Conservation (phyloP, 2,797 vertebrate genomes). For the Salarias fasciatus region DNA sequence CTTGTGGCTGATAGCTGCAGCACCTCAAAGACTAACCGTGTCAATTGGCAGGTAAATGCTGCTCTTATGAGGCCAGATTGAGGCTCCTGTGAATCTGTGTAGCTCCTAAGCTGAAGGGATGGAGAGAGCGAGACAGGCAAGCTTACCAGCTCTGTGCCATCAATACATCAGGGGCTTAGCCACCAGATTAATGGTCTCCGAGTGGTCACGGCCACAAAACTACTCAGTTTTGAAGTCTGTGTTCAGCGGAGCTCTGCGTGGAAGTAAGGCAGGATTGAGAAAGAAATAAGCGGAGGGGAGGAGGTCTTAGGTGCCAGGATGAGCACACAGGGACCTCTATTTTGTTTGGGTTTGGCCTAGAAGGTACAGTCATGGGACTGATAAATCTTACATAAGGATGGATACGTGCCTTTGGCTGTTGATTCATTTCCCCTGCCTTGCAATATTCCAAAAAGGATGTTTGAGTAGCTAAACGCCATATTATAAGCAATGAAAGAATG, state of each 20-base stretch:
- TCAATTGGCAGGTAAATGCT: conserved; percentile 67
- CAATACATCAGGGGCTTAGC: conserved; percentile 84
- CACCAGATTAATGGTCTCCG: conserved; percentile 82
- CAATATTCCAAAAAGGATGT: conserved; percentile 43
- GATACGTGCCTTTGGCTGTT: conserved; percentile 63
- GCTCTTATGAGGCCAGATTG: conserved; percentile 59
- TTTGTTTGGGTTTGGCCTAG: conserved; percentile 74
- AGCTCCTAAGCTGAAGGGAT: conserved; percentile 71
- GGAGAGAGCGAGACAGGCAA: conserved; percentile 74
- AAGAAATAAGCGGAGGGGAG: conserved; percentile 59
- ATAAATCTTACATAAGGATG: conserved; percentile 72
- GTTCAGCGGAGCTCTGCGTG: conserved; percentile 70
- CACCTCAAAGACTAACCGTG: conserved; percentile 51
- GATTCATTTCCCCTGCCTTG: conserved; percentile 48
- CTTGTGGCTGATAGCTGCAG: conserved; percentile 17
- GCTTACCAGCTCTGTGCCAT: conserved; percentile 79
- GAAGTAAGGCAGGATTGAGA: conserved; percentile 63
- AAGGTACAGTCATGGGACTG: conserved; percentile 74
- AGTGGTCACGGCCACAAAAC: conserved; percentile 79
- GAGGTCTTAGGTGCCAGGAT: conserved; percentile 61
- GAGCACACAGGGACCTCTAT: conserved; percentile 63
- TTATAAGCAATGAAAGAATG: conserved; percentile 2
- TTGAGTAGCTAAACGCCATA: conserved; percentile 24
- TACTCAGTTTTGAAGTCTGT: conserved; percentile 74
- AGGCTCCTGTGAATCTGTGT: conserved; percentile 65